Conservation (phyloP, 2,113 vertebrate genomes). For the Nannobrachium achirus region DNA sequence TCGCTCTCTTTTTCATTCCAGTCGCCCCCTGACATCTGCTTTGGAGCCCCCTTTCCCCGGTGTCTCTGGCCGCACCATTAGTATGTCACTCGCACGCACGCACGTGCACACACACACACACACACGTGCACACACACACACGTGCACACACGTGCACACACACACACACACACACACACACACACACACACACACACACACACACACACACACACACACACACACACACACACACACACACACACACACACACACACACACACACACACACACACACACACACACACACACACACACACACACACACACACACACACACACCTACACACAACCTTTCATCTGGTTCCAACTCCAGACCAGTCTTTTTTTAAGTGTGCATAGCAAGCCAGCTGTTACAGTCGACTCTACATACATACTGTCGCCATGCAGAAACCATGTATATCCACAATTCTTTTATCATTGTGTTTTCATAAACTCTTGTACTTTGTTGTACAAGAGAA, state of each 20-base stretch:
- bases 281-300: constrained; percentile 7
- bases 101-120: constrained; percentile 19
- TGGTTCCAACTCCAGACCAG: not conserved
- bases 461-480: too few relatives aligned
- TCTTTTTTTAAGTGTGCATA: constrained; percentile 30
- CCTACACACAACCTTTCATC: not conserved
- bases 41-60: constrained; percentile 27
- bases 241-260: too few relatives aligned
- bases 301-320: not conserved
- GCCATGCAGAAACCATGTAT: not conserved
- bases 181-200: too few relatives aligned
- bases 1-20: constrained; percentile 62
- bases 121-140: too few relatives aligned
- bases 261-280: constrained; percentile 27
- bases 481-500: too few relatives aligned
- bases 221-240: not conserved
- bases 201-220: too few relatives aligned
- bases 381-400: constrained; percentile 30
- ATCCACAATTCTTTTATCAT: too few relatives aligned
- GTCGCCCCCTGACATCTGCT: constrained; percentile 73
- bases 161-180: too few relatives aligned
- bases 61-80: not conserved
- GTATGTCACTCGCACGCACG: constrained; percentile 19
- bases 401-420: constrained; percentile 26
- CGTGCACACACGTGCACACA: too few relatives aligned